Evolutionary conservation across 2,888 invertebrate genomes (phyloP).

Genomic region (Cantharis flavilabris): DNA sequence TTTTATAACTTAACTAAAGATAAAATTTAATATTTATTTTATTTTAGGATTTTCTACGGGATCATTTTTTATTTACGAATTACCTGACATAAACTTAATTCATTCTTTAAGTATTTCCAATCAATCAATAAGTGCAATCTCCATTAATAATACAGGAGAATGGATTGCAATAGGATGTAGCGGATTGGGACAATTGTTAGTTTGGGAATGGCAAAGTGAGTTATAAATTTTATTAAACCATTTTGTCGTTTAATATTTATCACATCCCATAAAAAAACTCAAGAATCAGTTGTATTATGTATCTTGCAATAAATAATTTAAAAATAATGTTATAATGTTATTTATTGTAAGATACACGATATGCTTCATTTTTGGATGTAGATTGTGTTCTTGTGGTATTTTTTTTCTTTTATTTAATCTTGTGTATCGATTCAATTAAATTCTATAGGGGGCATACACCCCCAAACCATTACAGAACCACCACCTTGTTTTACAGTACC

Average conservation of each 20-base stretch:
- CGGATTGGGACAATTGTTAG: conserved; percentile 88
- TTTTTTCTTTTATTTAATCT: no score
- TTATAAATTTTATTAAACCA: neutral
- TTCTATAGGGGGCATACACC: no score
- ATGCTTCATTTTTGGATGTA: no score
- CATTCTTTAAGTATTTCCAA: conserved; percentile 89
- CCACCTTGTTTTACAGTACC: no score
- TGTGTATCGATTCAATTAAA: no score
- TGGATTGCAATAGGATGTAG: conserved; percentile 95
- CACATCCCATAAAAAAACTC: no score
- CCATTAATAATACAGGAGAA: conserved; percentile 86
- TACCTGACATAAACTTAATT: conserved; percentile 91
- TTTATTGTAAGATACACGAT: no score
- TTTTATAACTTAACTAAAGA: neutral
- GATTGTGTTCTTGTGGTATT: no score
- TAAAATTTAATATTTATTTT: neutral
- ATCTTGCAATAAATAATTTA: no score
- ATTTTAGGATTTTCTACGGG: conserved; percentile 85
- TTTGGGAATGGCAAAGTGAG: conserved; percentile 99
- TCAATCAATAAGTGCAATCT: conserved; percentile 77
- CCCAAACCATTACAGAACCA: no score
- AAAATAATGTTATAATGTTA: no score
- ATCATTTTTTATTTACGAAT: conserved; percentile 89
- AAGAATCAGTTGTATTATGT: no score
- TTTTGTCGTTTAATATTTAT: neutral